Conservation (phyloP, 2,888 invertebrate genomes). For the Ditula angustiorana region DNA sequence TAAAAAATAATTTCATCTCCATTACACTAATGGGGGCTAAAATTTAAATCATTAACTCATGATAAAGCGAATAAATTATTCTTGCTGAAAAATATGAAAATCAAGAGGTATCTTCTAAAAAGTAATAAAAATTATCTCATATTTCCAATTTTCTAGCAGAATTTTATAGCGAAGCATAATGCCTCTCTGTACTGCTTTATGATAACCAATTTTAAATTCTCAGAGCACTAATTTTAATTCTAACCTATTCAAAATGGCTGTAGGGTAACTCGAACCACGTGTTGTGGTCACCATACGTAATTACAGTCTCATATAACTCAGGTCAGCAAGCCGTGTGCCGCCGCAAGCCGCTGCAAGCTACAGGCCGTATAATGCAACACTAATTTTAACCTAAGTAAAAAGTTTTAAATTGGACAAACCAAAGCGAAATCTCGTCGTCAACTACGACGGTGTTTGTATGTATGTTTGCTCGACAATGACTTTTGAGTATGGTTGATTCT, state of each 20-base stretch:
- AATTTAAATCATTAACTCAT: no score
- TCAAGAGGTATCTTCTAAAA: no score
- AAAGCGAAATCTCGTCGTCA: background rate
- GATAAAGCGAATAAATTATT: no score
- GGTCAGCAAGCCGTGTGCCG: slow-evolving; percentile 8
- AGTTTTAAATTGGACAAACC: background rate
- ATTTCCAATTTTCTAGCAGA: no score
- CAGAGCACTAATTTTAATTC: background rate
- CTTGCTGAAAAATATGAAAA: no score
- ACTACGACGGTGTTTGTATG: background rate
- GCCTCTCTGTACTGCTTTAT: no score
- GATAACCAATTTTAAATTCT: no score
- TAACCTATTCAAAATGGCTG: background rate
- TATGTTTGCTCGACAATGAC: background rate
- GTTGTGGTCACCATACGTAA: slow-evolving; percentile 12
- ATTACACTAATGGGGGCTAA: no score
- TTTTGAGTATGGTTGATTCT: no score
- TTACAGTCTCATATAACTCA: slow-evolving; percentile 18
- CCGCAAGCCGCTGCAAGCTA: slow-evolving; percentile 12
- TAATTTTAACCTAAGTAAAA: slow-evolving; percentile 1
- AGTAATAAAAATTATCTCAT: no score
- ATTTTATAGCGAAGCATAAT: no score
- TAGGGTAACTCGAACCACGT: background rate
- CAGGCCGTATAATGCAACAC: background rate
- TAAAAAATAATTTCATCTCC: no score